Conservation (phyloP, 1,140 invertebrate genomes). For the Sinella curviseta region DNA sequence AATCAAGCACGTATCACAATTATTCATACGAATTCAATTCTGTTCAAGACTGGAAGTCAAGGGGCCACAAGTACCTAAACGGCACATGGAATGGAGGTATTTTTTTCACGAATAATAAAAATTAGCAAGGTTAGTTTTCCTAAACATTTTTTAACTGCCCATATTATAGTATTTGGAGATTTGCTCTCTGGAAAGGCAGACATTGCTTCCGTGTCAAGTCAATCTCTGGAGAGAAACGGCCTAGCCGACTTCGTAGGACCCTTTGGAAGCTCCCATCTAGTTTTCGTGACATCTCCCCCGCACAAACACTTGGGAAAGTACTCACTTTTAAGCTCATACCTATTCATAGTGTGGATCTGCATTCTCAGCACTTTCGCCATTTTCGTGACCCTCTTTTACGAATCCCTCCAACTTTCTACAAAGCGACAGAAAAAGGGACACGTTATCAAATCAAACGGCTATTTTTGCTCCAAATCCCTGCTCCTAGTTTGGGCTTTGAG, state of each 20-base stretch:
- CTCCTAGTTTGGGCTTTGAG: background rate
- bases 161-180: slow-evolving; percentile 11
- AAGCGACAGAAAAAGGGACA: background rate
- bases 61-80: background rate
- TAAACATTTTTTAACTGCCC: no score
- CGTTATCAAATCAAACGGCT: background rate
- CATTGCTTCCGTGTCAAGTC: slow-evolving; percentile 25
- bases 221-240: slow-evolving; percentile 14
- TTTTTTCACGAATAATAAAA: no score
- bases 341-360: slow-evolving; percentile 17
- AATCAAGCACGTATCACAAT: background rate
- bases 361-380: background rate
- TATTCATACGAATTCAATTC: background rate
- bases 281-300: slow-evolving; percentile 26
- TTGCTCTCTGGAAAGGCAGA: slow-evolving; percentile 23
- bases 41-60: background rate
- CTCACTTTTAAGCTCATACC: background rate
- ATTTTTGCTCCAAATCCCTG: background rate
- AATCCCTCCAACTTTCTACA: background rate
- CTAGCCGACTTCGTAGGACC: slow-evolving; percentile 32
- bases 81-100: slow-evolving; percentile 19
- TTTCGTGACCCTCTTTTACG: slow-evolving; percentile 11
- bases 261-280: slow-evolving; percentile 24
- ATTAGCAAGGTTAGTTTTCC: no score
- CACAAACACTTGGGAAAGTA: background rate